Evolutionary conservation across 2,797 vertebrate species (phyloP).

Genomic region (Sciurus vulgaris): DNA sequence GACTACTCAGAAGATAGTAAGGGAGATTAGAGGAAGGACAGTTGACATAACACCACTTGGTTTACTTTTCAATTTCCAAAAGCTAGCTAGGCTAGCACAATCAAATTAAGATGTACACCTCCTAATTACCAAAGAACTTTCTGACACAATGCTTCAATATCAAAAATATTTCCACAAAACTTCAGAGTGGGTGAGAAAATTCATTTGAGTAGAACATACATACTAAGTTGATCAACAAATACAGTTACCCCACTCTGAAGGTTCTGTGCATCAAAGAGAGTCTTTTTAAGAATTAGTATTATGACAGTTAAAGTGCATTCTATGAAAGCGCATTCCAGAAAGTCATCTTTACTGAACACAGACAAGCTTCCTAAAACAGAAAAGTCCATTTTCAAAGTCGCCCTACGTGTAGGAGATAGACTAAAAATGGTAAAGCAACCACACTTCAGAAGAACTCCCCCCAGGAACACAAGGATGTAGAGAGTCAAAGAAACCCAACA

Average conservation of each 20-base stretch:
- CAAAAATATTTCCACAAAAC: not conserved
- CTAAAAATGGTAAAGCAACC: not conserved
- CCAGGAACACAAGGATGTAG: not conserved
- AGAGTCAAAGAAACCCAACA: not conserved
- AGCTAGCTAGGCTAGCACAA: not conserved
- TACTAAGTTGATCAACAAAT: not conserved
- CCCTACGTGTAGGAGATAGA: not conserved
- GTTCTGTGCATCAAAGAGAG: not conserved
- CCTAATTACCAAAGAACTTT: not conserved
- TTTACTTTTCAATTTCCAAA: conserved; percentile 5
- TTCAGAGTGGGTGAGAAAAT: not conserved
- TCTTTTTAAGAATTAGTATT: not conserved
- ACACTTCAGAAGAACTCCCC: not conserved
- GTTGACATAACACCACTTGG: not conserved
- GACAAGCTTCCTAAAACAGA: not conserved
- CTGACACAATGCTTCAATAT: not conserved
- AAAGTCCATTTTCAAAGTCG: not conserved
- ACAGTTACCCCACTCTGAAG: not conserved
- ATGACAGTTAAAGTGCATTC: not conserved
- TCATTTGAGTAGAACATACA: not conserved
- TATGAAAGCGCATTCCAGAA: not conserved
- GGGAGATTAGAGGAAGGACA: not conserved
- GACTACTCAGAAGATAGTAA: not conserved
- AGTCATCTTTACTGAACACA: not conserved
- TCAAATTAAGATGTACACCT: not conserved